Percentiles rank a stretch among this genome's conserved stretches.
Conservation (phyloP, 2,113 vertebrate genomes). For the Carlito syrichta region DNA sequence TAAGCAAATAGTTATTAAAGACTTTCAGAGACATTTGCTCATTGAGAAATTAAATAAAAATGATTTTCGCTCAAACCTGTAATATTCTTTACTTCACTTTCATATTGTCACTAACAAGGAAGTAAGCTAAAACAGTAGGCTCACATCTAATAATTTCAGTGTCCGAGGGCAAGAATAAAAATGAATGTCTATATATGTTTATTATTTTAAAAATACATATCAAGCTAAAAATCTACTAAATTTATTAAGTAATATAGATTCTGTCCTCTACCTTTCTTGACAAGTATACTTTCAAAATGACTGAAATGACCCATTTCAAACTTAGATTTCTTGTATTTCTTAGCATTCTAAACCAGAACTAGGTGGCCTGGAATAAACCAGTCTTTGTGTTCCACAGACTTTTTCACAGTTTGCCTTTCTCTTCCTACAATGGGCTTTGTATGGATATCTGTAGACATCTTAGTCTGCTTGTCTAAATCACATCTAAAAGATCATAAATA, state of each 20-base stretch:
- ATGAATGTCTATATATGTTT: neutral
- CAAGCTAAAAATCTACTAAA: neutral
- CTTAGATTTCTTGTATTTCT: neutral
- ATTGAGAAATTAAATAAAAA: neutral
- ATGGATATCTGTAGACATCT: neutral
- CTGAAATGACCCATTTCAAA: neutral
- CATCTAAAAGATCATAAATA: neutral
- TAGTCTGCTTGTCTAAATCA: neutral
- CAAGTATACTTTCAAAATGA: neutral
- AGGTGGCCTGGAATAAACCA: neutral
- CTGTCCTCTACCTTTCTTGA: neutral
- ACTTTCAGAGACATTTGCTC: neutral
- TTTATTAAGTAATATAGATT: neutral
- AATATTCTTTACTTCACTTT: neutral
- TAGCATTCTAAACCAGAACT: neutral
- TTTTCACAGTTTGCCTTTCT: neutral
- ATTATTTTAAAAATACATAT: neutral
- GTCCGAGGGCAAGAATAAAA: neutral
- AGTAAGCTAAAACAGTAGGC: neutral
- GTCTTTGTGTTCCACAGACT: neutral
- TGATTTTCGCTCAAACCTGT: neutral
- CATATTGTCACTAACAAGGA: neutral
- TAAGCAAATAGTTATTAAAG: neutral
- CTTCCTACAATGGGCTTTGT: neutral
- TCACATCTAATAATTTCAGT: neutral